These are phyloP conservation scores for Mesembrinibis cayennensis DNA, from an alignment of 2,113 vertebrate genomes.

Conservation along the genomic window DNA sequence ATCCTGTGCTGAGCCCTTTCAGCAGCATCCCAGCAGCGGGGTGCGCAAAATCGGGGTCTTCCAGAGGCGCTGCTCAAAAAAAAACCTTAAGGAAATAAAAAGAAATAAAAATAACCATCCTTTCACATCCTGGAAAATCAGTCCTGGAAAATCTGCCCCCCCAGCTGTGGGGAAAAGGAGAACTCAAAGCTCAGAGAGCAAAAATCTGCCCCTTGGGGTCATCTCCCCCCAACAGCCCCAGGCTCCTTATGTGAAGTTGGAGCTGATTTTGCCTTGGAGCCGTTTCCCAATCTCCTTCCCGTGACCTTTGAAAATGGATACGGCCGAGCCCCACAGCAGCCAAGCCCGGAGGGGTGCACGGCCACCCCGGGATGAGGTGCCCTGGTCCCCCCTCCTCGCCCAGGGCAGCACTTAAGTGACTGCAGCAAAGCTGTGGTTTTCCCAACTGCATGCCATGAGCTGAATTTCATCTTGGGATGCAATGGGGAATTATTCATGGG, in stretches of 20 bases:
- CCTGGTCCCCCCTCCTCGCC: neutral
- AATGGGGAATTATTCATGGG: fast-evolving
- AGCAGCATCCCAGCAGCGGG: fast-evolving
- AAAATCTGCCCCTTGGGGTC: neutral
- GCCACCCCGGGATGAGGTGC: fast-evolving
- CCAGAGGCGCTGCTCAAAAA: neutral
- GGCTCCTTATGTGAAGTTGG: neutral
- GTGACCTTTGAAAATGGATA: neutral
- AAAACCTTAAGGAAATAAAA: neutral
- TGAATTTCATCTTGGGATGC: neutral
- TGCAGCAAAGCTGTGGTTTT: fast-evolving
- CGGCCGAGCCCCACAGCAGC: fast-evolving
- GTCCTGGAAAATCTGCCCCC: neutral
- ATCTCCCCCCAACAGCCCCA: neutral
- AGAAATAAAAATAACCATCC: neutral
- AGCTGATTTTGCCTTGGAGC: neutral
- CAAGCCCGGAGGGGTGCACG: fast-evolving
- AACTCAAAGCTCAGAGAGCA: neutral
- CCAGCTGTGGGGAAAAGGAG: neutral
- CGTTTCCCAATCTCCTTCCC: neutral
- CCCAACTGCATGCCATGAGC: neutral
- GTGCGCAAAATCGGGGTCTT: fast-evolving
- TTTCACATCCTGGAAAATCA: neutral
- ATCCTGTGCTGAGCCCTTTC: neutral
- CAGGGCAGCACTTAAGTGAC: neutral